These are phyloP conservation scores for Falcunculus frontatus DNA, from an alignment of 2,113 vertebrate genomes.

Conservation along the genomic window DNA sequence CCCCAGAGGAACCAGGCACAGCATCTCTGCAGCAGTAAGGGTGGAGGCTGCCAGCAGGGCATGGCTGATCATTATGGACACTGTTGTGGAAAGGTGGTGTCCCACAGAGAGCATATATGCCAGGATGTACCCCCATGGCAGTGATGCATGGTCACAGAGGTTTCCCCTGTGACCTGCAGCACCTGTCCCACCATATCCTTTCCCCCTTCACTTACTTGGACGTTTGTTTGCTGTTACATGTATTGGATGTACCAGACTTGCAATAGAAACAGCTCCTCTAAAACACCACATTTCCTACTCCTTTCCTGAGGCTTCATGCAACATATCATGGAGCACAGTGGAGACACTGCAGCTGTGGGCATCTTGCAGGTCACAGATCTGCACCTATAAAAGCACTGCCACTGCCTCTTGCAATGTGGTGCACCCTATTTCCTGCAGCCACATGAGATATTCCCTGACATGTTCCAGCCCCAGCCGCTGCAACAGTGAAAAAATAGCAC, in stretches of 20 bases:
- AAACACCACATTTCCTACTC: neutral
- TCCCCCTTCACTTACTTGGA: neutral
- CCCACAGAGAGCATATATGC: neutral
- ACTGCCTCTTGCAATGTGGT: neutral
- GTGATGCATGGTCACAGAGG: neutral
- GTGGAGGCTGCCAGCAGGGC: neutral
- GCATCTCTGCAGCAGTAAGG: neutral
- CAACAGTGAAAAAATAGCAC: neutral
- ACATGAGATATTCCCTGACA: neutral
- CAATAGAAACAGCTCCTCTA: neutral
- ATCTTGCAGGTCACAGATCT: neutral
- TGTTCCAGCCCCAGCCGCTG: neutral
- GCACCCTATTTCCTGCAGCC: neutral
- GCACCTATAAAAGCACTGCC: neutral
- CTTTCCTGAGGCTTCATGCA: neutral
- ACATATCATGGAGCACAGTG: accelerated
- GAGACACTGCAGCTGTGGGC: neutral
- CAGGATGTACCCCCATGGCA: accelerated
- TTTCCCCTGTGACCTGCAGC: neutral
- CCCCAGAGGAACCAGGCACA: neutral
- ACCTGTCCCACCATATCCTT: neutral
- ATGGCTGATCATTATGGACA: neutral
- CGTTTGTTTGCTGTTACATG: neutral
- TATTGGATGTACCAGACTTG: neutral
- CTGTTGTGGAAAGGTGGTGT: neutral